Percentiles rank a stretch among this genome's conserved stretches.
Conservation (phyloP, 2,113 vertebrate genomes). For the Tetrao urogallus region DNA sequence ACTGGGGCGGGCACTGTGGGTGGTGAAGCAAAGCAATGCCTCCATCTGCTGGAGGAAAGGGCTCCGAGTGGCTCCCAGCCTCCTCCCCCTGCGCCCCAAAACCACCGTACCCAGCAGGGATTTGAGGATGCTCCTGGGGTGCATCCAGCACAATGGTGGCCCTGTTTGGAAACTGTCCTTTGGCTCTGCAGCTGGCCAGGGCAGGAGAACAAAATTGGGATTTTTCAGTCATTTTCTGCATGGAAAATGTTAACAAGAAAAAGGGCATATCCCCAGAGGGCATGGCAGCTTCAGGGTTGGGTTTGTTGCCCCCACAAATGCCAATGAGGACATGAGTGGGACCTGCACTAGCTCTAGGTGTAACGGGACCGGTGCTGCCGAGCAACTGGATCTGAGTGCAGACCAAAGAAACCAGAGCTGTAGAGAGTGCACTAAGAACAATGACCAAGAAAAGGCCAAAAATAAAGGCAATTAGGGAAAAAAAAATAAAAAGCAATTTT, state of each 20-base stretch:
- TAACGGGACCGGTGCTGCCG: not conserved
- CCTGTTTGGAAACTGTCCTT: not conserved
- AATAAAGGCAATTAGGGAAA: not conserved
- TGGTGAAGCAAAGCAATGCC: not conserved
- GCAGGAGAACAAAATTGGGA: not conserved
- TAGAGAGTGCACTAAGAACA: rapidly evolving
- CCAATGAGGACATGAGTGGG: rapidly evolving
- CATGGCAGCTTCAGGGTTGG: rapidly evolving
- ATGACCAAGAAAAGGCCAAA: rapidly evolving
- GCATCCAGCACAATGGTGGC: rapidly evolving
- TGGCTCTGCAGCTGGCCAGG: not conserved
- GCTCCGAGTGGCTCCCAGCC: not conserved
- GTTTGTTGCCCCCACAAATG: not conserved
- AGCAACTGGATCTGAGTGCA: not conserved
- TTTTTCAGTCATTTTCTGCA: not conserved
- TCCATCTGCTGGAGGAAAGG: constrained; percentile 13
- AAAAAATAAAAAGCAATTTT: not conserved
- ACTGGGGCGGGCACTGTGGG: rapidly evolving
- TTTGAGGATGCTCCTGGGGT: rapidly evolving
- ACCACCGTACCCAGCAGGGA: rapidly evolving
- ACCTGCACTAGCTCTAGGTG: not conserved
- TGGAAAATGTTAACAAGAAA: not conserved
- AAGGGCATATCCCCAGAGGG: rapidly evolving
- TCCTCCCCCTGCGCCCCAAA: not conserved
- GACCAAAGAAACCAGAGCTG: not conserved